Base-by-base conservation (phyloP, 2,113 vertebrate genomes). In the Andinoacara biseriatus region DNA sequence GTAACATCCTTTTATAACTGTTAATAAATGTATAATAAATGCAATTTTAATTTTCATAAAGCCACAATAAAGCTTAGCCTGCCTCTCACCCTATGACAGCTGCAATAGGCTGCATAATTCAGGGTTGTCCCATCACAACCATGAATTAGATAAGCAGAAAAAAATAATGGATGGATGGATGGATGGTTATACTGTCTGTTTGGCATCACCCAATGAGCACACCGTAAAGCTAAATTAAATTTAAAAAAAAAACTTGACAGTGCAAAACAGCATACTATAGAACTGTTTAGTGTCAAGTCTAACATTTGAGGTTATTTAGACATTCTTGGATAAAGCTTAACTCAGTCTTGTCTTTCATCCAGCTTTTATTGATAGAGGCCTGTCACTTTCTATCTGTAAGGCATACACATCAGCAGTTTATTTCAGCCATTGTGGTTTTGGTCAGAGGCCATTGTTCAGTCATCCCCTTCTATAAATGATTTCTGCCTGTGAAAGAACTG, bases 401-500 rank as follows among this genome's bases (percentile, higher is more conserved):
- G 43, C 40, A 61, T 56, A 59, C 7, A 35, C 29, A 67, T 57
- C 61, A 54, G 22, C 0, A 5, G 24, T 67, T 75, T 59, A 18
- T 40, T 43, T 33, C 57, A 38, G 76, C 79, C 43, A 56, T 69
- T 61, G 52, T 7, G 3, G 26, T 62, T 74, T 40, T 74, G 57
- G 56, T 72, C 35, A 52, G 38, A 77, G 61, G 38, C 29, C 63
- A 63, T 58, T 74, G 40, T 79, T 83, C 72, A 80, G 80, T 43
- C 49, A 77, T 46, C 35, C 49, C 81, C 67, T 57, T 31, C 35
- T 57, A 24, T 54, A 74, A 76, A 65, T 65, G 15, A 14, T 74
- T 81, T 77, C 38, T 77, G 57, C 40, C 52, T 40, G 57, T 67
- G 67, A 72, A 72, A 72, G 67, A 72, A 72, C 46, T 72, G 67